Evolutionary conservation across 2,797 vertebrate genomes (phyloP).

Genomic region (Alauda arvensis): DNA sequence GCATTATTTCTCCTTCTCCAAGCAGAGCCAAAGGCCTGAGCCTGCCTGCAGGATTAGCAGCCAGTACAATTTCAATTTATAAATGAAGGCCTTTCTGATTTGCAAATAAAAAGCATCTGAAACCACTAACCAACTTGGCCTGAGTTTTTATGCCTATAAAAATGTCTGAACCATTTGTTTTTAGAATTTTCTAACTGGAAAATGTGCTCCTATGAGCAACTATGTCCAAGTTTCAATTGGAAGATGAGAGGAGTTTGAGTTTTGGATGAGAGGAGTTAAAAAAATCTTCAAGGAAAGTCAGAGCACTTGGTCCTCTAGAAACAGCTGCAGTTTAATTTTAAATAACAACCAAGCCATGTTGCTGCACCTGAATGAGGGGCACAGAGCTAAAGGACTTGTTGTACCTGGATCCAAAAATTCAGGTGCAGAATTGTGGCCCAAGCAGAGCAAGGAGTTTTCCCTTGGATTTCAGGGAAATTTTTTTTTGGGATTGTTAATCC

Average conservation of each 20-base stretch:
- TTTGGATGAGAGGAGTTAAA: conserved; percentile 6
- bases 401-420: neutral
- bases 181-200: conserved; percentile 56
- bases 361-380: neutral
- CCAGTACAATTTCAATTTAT: conserved; percentile 19
- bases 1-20: neutral
- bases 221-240: conserved; percentile 18
- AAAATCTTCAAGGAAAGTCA: neutral
- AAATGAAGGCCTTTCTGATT: conserved; percentile 41
- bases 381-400: fast-evolving
- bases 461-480: neutral
- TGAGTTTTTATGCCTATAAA: conserved; percentile 52
- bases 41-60: conserved; percentile 13
- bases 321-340: neutral
- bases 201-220: conserved; percentile 26
- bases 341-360: neutral
- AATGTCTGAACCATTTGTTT: conserved; percentile 54
- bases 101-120: conserved; percentile 59
- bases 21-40: neutral
- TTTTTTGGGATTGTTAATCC: neutral
- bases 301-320: neutral
- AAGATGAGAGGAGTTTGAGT: neutral
- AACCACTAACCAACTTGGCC: conserved; percentile 55
- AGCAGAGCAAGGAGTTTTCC: neutral
- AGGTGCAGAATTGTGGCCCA: neutral